These are phyloP conservation scores for Cairina moschata DNA, from an alignment of 2,113 vertebrate genomes.

Conservation along the genomic window DNA sequence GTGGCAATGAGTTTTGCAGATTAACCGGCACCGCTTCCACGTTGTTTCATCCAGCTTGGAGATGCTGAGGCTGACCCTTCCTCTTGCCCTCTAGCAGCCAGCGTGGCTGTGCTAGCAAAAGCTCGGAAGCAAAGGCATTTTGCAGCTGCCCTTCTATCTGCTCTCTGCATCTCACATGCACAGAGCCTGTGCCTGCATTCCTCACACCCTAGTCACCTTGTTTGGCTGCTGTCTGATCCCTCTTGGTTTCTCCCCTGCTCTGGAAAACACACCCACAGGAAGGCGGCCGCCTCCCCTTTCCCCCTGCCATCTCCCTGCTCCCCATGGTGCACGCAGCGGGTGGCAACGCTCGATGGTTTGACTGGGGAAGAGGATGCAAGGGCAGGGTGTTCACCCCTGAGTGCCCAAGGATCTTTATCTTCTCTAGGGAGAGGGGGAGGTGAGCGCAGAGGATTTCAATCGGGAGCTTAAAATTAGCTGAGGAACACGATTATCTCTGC, in stretches of 20 bases:
- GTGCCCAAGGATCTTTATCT: slow-evolving; percentile 37
- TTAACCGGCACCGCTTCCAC: fast-evolving
- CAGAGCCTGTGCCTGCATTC: slow-evolving; percentile 38
- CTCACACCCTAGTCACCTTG: slow-evolving; percentile 28
- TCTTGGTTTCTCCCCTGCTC: slow-evolving; percentile 39
- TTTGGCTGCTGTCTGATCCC: not conserved
- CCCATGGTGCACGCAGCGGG: not conserved
- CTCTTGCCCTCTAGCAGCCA: not conserved
- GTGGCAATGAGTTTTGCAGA: fast-evolving
- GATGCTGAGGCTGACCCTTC: not conserved
- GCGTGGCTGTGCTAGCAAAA: not conserved
- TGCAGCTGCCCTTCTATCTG: not conserved
- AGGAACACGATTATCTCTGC: not conserved
- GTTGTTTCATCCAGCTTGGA: fast-evolving
- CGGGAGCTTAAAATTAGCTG: not conserved
- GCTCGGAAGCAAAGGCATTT: not conserved
- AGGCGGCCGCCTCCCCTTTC: not conserved
- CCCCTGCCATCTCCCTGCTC: not conserved
- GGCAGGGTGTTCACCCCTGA: not conserved
- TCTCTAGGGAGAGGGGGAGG: not conserved
- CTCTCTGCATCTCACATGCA: not conserved
- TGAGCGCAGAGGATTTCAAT: not conserved
- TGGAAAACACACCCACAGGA: slow-evolving; percentile 50
- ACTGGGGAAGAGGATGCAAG: not conserved
- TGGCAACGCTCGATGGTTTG: not conserved